Evolutionary conservation across 2,888 invertebrate genomes (phyloP), one percentile per base, ranked within the genome.

Genomic region (Athripsodes cinereus): DNA sequence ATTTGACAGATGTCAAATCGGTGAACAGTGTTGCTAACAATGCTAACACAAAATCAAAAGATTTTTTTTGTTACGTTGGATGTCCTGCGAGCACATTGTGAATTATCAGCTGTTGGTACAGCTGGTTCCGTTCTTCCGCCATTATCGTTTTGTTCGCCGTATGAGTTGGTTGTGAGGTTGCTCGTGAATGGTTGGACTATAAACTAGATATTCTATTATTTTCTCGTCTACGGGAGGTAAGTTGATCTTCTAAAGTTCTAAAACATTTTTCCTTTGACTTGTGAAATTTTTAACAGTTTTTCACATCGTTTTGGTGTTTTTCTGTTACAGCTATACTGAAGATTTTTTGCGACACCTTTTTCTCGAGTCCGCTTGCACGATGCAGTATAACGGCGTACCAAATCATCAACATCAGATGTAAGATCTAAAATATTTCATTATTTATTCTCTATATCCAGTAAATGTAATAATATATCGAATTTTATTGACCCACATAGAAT

Each of bases 361-460:
- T 48, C 57, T 53, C 53, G 48, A 54, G 60, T 60, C 60, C 60
- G 66, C 64, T 68, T 66, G 63, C 69, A 74, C 65, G 66, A 79
- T 79, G 79, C 78, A 79, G 74, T 78, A 76, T 71, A 78, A 77
- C 75, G 75, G 75, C 67, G 78, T 77, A 67, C 77, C 57, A 22
- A 60, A 75, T 65, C 77, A 76, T 68, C 79, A 78, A 69, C 78
- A 78, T 68, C 78, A 76, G 48, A 77, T 79, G 78, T 79, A 72
- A 74, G 78, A 51, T 51, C 34, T 47, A 22, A 31, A 26, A 53
- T 50, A 48, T 54, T 57, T 52, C 19, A 35, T 16, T 18, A 56
- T 50, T 59, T 26, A 3, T 6, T 26, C 26, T 26, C 10, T 26
- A 26, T 26, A 3, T 26, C 26, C 5, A 6, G 26, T 10, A 3